These are phyloP conservation scores for Hydrolagus colliei DNA, from an alignment of 2,797 vertebrate species.

Conservation along the genomic window DNA sequence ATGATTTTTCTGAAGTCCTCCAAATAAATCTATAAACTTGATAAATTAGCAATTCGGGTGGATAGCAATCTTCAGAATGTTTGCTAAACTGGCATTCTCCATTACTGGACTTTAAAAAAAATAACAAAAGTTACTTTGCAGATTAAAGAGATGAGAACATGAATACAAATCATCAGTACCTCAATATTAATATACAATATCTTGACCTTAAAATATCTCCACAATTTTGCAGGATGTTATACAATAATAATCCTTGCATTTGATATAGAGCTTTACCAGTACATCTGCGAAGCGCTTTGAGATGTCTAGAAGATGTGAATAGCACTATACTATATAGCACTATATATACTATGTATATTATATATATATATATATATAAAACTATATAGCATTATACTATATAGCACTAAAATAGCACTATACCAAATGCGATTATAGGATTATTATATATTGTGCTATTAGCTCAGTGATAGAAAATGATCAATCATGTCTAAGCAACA, in stretches of 20 bases:
- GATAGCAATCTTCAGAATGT: constrained; percentile 55
- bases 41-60: constrained; percentile 55
- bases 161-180: not conserved
- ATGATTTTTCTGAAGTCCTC: constrained; percentile 60
- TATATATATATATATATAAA: too few species aligned
- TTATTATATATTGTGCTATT: not conserved
- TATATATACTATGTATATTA: too few species aligned
- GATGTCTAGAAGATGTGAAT: too few species aligned
- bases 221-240: too few species aligned
- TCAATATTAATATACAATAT: not conserved
- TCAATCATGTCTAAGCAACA: not conserved
- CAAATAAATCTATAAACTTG: constrained; percentile 75
- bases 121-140: not conserved
- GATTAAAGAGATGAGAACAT: not conserved
- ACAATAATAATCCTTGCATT: too few species aligned
- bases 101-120: constrained; percentile 52
- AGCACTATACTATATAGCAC: too few species aligned
- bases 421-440: too few species aligned
- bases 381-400: too few species aligned
- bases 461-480: not conserved
- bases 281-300: too few species aligned
- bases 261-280: too few species aligned
- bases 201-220: not conserved
- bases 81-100: constrained; percentile 67
- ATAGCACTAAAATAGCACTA: too few species aligned